Percentiles rank a stretch among this genome's conserved stretches.
These are phyloP conservation scores for Thryonomys swinderianus DNA, from an alignment of 2,113 vertebrate species.

Conservation along the genomic window DNA sequence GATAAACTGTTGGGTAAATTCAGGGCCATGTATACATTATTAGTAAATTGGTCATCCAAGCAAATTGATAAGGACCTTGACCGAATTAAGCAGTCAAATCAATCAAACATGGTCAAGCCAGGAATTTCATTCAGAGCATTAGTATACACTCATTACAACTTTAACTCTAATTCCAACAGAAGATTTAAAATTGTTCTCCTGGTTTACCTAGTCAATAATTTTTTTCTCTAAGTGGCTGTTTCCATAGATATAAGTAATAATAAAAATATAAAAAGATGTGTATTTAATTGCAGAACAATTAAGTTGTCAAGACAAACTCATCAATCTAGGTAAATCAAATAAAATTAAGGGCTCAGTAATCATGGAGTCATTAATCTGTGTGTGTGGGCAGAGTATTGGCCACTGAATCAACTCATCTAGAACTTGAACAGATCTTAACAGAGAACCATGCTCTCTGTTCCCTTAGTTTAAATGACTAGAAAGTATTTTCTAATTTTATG, in stretches of 20 bases:
- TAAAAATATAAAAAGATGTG: neutral
- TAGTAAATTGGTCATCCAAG: neutral
- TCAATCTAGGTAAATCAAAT: conserved; percentile 35
- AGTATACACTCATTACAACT: neutral
- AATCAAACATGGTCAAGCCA: conserved; percentile 19
- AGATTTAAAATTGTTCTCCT: neutral
- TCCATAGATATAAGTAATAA: conserved; percentile 9
- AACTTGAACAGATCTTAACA: neutral
- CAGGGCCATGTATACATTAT: neutral
- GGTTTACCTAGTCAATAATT: neutral
- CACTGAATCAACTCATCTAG: neutral
- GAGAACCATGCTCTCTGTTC: neutral
- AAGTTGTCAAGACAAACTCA: conserved; percentile 20
- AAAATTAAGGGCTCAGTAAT: conserved; percentile 34
- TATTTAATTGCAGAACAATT: conserved; percentile 48
- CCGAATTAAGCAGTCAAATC: conserved; percentile 19
- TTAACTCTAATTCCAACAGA: neutral
- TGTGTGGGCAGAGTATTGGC: conserved; percentile 41
- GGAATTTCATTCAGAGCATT: conserved; percentile 24
- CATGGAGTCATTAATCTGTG: conserved; percentile 23
- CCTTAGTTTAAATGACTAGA: conserved; percentile 12
- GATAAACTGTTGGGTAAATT: conserved; percentile 27
- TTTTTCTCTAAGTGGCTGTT: conserved; percentile 33
- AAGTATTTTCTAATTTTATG: conserved; percentile 16
- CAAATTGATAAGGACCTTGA: conserved; percentile 20